Conservation (phyloP, 2,797 vertebrate genomes). For the Cyprinella venusta region DNA sequence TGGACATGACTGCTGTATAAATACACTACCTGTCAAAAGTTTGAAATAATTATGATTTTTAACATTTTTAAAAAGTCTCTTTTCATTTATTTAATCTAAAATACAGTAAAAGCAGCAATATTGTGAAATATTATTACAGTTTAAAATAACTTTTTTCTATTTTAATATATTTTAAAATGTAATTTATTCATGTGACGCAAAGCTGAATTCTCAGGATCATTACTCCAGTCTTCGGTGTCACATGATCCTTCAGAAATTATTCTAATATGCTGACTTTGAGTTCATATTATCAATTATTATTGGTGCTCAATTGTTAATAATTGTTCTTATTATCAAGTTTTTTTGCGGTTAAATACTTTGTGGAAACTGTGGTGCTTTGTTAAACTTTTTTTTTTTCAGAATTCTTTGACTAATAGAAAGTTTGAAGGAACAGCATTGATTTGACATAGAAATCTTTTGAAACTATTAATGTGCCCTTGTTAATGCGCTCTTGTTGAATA, state of each 20-base stretch:
- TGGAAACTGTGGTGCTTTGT: background rate
- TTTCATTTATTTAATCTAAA: background rate
- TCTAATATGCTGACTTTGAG: background rate
- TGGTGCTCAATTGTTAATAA: background rate
- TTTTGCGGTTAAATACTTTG: background rate
- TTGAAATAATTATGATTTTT: background rate
- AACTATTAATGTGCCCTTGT: background rate
- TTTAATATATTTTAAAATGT: background rate
- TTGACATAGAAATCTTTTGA: background rate
- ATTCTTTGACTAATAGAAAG: background rate
- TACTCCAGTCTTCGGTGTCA: background rate
- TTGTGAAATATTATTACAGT: background rate
- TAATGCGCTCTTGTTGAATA: background rate
- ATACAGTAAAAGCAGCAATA: background rate
- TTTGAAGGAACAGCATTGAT: background rate
- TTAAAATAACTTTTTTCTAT: background rate
- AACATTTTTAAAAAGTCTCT: background rate
- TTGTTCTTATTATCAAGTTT: background rate
- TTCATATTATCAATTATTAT: background rate
- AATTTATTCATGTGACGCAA: background rate
- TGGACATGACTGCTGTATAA: background rate
- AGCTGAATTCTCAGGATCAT: background rate
- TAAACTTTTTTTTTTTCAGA: background rate
- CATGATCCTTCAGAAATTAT: background rate
- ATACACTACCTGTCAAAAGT: background rate